Conservation (phyloP, 2,113 vertebrate species). For the Gavialis gangeticus region DNA sequence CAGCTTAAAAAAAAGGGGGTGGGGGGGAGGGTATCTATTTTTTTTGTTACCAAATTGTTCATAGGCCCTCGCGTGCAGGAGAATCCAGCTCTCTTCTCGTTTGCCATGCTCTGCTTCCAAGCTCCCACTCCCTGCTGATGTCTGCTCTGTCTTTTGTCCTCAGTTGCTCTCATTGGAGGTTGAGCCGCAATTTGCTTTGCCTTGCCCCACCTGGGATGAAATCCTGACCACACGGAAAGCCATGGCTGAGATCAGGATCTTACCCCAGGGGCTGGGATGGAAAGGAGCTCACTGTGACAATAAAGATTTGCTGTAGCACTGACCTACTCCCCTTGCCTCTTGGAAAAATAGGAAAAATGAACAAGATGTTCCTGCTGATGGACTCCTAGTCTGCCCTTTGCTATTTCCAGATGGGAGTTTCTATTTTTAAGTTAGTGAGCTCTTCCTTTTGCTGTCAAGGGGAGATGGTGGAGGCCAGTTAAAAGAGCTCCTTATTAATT, state of each 20-base stretch:
- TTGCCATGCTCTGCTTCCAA: neutral
- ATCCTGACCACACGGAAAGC: neutral
- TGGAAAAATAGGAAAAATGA: no score
- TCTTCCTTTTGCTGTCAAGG: neutral
- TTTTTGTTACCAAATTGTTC: neutral
- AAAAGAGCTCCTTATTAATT: neutral
- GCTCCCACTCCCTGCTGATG: neutral
- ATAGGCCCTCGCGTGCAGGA: neutral
- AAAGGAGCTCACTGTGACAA: neutral
- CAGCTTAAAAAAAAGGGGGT: neutral
- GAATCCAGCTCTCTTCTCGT: neutral
- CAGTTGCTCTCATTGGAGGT: neutral
- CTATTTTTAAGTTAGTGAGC: neutral
- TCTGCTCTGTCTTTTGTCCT: neutral
- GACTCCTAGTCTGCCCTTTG: neutral
- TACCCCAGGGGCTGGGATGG: neutral
- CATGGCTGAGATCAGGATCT: neutral
- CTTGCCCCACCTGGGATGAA: neutral
- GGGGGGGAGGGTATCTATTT: neutral
- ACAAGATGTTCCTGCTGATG: no score
- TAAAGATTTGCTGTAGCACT: no score
- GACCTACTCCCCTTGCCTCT: no score
- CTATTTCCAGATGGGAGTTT: neutral
- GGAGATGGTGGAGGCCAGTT: neutral
- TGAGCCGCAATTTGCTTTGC: neutral